phyloP scores from a whole-genome alignment of 2,888 invertebrate species.

The Parasteatoda lunata region DNA sequence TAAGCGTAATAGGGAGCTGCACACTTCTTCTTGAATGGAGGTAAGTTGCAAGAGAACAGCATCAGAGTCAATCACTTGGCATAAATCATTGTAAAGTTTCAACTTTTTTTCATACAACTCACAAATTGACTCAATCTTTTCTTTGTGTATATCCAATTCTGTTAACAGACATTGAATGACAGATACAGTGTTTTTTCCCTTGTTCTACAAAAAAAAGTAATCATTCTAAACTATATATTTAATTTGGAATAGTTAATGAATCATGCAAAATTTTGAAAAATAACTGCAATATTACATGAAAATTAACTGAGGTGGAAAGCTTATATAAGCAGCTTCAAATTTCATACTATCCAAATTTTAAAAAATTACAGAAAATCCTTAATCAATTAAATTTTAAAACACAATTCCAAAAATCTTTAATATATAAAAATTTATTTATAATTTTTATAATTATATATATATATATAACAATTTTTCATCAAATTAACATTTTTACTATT shows the following conservation, averaged over 20 bases:
- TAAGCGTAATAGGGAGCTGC: neutral
- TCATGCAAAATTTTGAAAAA: too few species aligned
- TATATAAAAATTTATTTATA: too few species aligned
- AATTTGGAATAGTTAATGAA: too few species aligned
- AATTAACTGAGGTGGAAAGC: too few species aligned
- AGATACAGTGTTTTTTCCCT: slow-evolving; percentile 14
- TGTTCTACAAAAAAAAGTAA: slow-evolving; percentile 23
- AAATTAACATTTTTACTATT: too few species aligned
- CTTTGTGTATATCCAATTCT: slow-evolving; percentile 39
- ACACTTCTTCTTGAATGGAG: slow-evolving; percentile 12
- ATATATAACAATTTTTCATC: too few species aligned
- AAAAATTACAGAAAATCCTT: neutral
- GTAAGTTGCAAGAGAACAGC: slow-evolving; percentile 1
- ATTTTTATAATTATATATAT: too few species aligned
- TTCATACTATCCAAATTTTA: neutral
- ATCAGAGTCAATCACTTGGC: slow-evolving; percentile 15
- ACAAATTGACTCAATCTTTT: slow-evolving; percentile 49
- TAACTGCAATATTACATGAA: too few species aligned
- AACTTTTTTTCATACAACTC: slow-evolving; percentile 39
- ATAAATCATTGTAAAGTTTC: slow-evolving; percentile 33
- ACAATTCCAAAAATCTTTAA: too few species aligned
- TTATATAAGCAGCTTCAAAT: neutral
- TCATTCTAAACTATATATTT: slow-evolving; percentile 8
- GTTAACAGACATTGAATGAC: slow-evolving; percentile 52
- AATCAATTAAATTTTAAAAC: too few species aligned